Percentiles rank a stretch among this genome's conserved stretches.
These are phyloP conservation scores for Ranitomeya variabilis DNA, from an alignment of 2,113 vertebrate genomes.

Conservation along the genomic window DNA sequence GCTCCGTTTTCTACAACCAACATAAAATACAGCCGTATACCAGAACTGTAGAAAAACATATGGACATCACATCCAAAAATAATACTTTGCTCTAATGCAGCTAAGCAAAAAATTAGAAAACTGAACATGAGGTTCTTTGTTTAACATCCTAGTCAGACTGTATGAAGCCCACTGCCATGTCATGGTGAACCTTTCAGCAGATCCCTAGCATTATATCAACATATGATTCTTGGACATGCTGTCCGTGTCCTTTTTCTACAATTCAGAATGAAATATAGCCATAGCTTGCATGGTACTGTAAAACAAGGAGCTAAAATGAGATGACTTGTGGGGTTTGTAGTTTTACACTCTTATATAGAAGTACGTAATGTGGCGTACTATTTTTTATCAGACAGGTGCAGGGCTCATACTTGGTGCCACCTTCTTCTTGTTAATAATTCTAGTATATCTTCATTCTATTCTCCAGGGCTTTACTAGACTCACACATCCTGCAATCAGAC, in stretches of 20 bases:
- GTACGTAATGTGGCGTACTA: not conserved
- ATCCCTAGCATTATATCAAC: too few relatives aligned
- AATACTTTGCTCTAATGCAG: too few relatives aligned
- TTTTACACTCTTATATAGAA: not conserved
- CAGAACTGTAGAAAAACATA: too few relatives aligned
- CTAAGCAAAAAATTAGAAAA: too few relatives aligned
- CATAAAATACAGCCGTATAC: not conserved
- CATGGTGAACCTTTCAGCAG: too few relatives aligned
- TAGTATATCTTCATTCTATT: constrained; percentile 4
- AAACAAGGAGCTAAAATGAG: not conserved
- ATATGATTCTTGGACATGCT: too few relatives aligned
- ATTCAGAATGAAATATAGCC: too few relatives aligned
- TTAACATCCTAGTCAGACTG: too few relatives aligned
- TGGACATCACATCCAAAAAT: too few relatives aligned
- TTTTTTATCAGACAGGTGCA: constrained; percentile 3
- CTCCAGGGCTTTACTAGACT: not conserved
- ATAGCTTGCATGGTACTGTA: not conserved
- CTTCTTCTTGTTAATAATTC: constrained; percentile 29
- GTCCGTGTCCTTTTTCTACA: not conserved
- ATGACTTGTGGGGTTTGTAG: not conserved
- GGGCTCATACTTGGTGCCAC: not conserved
- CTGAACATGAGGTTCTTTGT: too few relatives aligned
- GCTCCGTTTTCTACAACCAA: not conserved
- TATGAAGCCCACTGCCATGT: too few relatives aligned
- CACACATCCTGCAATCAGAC: constrained; percentile 38